These are phyloP conservation scores for Monoplex corrugatus DNA, from an alignment of 2,888 invertebrate species.

Conservation along the genomic window DNA sequence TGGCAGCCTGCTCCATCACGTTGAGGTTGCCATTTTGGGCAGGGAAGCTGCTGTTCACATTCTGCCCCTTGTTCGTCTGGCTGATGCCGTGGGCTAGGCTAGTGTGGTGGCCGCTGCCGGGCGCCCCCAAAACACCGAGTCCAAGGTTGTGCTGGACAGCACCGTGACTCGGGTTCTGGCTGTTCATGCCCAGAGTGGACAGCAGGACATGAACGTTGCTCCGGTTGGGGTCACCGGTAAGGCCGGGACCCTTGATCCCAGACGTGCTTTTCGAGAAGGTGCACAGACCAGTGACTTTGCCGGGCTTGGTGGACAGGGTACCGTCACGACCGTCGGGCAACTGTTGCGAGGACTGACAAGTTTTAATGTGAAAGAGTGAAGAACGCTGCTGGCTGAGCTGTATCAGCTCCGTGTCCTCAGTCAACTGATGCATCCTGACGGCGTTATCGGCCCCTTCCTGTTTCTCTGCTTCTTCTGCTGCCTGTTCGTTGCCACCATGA, in stretches of 20 bases:
- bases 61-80: background rate
- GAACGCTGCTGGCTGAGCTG: background rate
- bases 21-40: background rate
- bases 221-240: background rate
- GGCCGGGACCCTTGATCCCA: background rate
- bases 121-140: too few species aligned
- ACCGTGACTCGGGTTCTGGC: background rate
- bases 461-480: background rate
- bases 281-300: background rate
- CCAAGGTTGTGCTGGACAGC: background rate
- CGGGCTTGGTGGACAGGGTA: background rate
- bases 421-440: background rate
- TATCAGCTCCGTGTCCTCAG: background rate
- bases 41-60: background rate
- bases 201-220: background rate
- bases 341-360: background rate
- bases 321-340: background rate
- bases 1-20: background rate
- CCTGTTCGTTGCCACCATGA: slow-evolving; percentile 17
- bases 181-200: background rate
- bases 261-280: too few species aligned
- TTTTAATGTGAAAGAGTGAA: background rate
- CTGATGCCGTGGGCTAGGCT: background rate
- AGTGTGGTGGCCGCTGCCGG: background rate
- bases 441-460: background rate